Base-by-base conservation (phyloP, 2,797 vertebrate species). In the Danio aesculapii region DNA sequence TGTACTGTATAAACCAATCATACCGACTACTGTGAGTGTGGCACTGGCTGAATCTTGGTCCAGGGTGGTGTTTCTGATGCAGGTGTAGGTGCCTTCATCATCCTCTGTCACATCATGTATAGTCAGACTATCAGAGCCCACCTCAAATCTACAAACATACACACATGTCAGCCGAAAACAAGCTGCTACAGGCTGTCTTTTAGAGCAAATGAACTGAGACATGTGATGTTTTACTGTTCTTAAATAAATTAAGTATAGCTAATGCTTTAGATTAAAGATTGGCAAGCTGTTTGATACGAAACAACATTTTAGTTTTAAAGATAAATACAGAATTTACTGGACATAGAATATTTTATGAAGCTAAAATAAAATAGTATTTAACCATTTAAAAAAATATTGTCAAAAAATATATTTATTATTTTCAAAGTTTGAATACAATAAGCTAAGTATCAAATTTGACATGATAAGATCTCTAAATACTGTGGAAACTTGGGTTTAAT, bases 21-120 rank as follows among this genome's bases (percentile, higher is more conserved):
- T 95, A 99, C 98, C 98, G 12, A 99, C 95, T 83, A 99, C 96
- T 19, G 95, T 97, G 61, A 99, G 96, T 90, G 92, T 90, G 74
- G 98, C 97, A 6, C 95, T 98, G 89, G 98, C 97, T 3, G 96
- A 97, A 90, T 96, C 97, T 13, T 88, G 93, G 93, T 99, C 98
- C 92, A 99, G 91, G 10, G 94, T 95, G 44, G 98, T 99, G 91
- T 97, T 99, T 92, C 95, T 95, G 80, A 96, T 83, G 89, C 98
- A 99, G 14, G 95, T 97, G 88, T 99, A 99, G 49, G 92, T 95
- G 61, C 97, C 98, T 77, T 95, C 92, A 62, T 99, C 98, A 0
- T 90, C 87, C 19, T 97, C 95, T 0, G 84, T 94, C 83, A 98
- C 94, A 6, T 97, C 93, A 82, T 87, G 89, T 83, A 99, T 95